Evolutionary conservation across 2,888 invertebrate species (phyloP), one percentile per base, ranked within the genome.

Genomic region (Lamellibrachia columna): DNA sequence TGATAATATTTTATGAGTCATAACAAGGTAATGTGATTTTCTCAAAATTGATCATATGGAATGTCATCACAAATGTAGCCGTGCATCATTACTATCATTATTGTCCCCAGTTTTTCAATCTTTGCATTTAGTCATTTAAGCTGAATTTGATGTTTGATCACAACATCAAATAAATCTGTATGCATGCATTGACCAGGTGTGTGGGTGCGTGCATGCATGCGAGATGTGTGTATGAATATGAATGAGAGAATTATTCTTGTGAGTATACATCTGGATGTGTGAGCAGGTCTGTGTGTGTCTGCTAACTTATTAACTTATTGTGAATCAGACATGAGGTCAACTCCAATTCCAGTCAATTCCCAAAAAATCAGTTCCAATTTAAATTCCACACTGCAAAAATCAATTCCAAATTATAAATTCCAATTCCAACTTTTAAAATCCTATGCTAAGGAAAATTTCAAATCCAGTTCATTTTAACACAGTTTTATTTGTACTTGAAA

Each of bases 1-100:
- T 22, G 75, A 75, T 75, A 22, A 75, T 1, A n/a, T 22, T 75
- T 75, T 22, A 1, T 75, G 75, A 22, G n/a, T 75, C 75, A 75
- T 75, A 75, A 75, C 75, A 75, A 75, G 75, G 22, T n/a, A 75
- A 60, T 75, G 75, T 75, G 75, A 75, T 11, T 75, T 75, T 75
- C 75, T 3, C n/a, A 75, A 15, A 22, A 22, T 75, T 75, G 22
- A 75, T 75, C 6, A 15, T 6, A 2, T 2, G 75, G 75, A 75
- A 75, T 75, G 22, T 58, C 15, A 58, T 58, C 15, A 40, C 40
- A 40, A 40, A 40, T 40, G 40, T 40, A 40, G 40, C 40, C 1
- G 40, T 40, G 40, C 40, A 40, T 40, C 40, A 40, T 40, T 40
- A 40, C 40, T 40, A 40, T 40, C 40, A 0, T 40, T 40, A 75